A percentile compares a stretch with the other conserved stretches of the same genome.
Conservation (phyloP, 92 coral and sea anemone genomes). For the Micromussa lordhowensis region DNA sequence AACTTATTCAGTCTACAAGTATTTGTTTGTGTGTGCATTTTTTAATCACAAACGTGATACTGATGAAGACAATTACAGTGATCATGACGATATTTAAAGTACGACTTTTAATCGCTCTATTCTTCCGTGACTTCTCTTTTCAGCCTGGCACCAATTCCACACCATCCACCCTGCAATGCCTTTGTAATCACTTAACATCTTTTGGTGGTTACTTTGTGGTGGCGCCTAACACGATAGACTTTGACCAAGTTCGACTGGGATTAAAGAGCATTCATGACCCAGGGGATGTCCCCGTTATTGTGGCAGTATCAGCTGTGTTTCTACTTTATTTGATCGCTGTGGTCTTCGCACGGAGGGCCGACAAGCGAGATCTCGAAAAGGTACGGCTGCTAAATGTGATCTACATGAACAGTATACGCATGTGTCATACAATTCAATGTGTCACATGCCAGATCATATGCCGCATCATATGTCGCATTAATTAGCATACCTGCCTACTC, state of each 20-base stretch:
- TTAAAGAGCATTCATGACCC: slow-evolving; percentile 5
- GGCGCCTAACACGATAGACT: slow-evolving; percentile 47
- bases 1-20: no score
- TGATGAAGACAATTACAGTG: no score
- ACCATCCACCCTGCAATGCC: slow-evolving; percentile 16
- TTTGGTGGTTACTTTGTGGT: slow-evolving; percentile 45
- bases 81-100: no score
- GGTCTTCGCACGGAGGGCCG: slow-evolving; percentile 48
- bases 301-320: slow-evolving; percentile 9
- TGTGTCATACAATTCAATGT: no score
- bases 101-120: background rate
- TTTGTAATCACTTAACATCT: slow-evolving; percentile 48
- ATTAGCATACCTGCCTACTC: no score
- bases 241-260: slow-evolving; percentile 19
- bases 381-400: slow-evolving; percentile 2
- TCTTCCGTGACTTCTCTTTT: background rate
- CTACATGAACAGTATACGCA: no score
- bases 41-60: no score
- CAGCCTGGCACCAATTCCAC: slow-evolving; percentile 25
- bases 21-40: no score
- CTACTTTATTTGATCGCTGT: slow-evolving; percentile 20
- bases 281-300: slow-evolving; percentile 15
- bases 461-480: background rate
- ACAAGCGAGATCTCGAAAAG: slow-evolving; percentile 65
- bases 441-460: no score